Evolutionary conservation across 2,797 vertebrate genomes (phyloP), one percentile per base, ranked within the genome.

Genomic region (Peromyscus melanophrys): DNA sequence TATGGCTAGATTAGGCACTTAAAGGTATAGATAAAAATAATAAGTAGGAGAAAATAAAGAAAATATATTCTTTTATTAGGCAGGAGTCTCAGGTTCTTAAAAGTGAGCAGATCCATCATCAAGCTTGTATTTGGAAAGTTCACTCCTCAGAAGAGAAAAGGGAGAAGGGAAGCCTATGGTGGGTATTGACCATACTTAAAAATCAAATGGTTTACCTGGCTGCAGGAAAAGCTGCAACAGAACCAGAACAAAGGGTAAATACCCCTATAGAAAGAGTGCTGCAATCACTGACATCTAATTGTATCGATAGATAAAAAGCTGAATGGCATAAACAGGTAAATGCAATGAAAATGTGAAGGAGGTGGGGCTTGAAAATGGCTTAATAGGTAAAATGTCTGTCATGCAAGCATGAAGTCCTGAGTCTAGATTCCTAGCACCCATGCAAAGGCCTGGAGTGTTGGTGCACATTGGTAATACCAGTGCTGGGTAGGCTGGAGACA

Each of bases 1-100:
- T 91, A 55, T 73, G 37, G 67, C 16, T 69, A 10, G 12, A 57
- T 76, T 61, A 91, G 25, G 31, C 76, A 89, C 6, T 93, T 83
- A 59, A 94, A 90, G 86, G 17, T 69, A 95, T 40, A 73, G 83
- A 46, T 65, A 71, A 90, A 94, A 57, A 29, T 4, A 92, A 82
- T 46, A 94, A 23, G 14, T 83, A 81, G 69, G 69, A 81, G 19
- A 77, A 96, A 90, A 76, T 78, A 40, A 84, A 81, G 23, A 71
- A 93, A 93, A 73, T 77, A 21, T 71, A 6, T 89, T 96, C 25
- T 94, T 90, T 67, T 87, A 49, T 27, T 85, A 31, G 63, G 63
- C 92, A 23, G 73, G 23, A 57, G 16, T 94, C 49, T 49, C 34
- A 52, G 27, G 75, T 95, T 7, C 76, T 63, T 89, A 73, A 94